Conservation (phyloP, 1,140 invertebrate genomes). For the Thalassaphorura encarpata region DNA sequence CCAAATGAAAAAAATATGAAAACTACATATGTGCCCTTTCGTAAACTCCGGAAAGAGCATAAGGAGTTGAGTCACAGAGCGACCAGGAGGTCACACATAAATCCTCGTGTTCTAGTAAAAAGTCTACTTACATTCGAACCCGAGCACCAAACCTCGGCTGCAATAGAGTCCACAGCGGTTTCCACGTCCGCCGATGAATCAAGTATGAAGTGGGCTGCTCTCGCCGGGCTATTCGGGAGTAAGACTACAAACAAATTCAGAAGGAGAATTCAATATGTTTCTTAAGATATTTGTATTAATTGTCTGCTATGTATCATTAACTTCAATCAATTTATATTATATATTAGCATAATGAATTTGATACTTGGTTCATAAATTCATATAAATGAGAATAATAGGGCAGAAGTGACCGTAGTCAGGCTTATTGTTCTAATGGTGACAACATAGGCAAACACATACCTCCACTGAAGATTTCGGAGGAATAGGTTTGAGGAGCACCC, state of each 20-base stretch:
- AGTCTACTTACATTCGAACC: constrained; percentile 9
- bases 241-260: constrained; percentile 7
- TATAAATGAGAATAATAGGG: too few species aligned
- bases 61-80: background rate
- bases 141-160: constrained; percentile 9
- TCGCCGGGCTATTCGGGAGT: background rate
- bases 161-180: constrained; percentile 11
- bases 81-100: too few species aligned
- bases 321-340: too few species aligned
- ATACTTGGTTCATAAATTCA: too few species aligned
- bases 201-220: constrained; percentile 12
- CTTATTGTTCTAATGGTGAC: too few species aligned
- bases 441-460: constrained; percentile 4
- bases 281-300: too few species aligned
- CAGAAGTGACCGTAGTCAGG: too few species aligned
- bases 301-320: too few species aligned
- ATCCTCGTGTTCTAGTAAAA: too few species aligned
- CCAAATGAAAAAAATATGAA: constrained; percentile 1
- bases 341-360: too few species aligned
- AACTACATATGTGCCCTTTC: background rate
- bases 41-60: background rate
- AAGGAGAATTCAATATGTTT: too few species aligned
- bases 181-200: constrained; percentile 22
- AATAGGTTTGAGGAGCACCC: background rate
- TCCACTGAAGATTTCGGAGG: background rate